A percentile compares a stretch with the other conserved stretches of the same genome.
These are phyloP conservation scores for Phortica magna DNA, from an alignment of 2,888 invertebrate species.

Conservation along the genomic window DNA sequence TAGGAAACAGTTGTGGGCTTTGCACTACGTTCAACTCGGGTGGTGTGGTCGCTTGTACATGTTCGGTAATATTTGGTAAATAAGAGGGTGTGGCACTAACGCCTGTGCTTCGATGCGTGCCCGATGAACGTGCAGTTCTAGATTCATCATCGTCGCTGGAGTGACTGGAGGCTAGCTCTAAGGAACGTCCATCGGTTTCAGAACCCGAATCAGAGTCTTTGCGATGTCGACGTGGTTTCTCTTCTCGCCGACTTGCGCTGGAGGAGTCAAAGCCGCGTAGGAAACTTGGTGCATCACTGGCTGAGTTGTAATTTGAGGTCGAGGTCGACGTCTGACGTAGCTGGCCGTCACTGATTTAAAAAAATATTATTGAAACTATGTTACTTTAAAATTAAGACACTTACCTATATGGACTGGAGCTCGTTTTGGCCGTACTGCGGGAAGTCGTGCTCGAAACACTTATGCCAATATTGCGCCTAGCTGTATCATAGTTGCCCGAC, in stretches of 20 bases:
- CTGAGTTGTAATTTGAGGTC: slow-evolving; percentile 91
- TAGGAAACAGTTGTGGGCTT: slow-evolving; percentile 84
- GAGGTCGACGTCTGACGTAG: slow-evolving; percentile 90
- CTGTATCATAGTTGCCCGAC: slow-evolving; percentile 79
- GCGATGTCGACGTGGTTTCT: slow-evolving; percentile 76
- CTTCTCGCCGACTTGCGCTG: slow-evolving; percentile 68
- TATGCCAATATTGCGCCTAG: slow-evolving; percentile 90
- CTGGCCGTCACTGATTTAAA: slow-evolving; percentile 84
- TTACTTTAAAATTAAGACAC: slow-evolving; percentile 29
- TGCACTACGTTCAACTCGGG: slow-evolving; percentile 82
- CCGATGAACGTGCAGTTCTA: slow-evolving; percentile 75
- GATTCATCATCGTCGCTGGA: slow-evolving; percentile 94
- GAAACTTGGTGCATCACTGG: slow-evolving; percentile 87
- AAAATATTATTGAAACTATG: neutral
- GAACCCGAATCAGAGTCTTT: slow-evolving; percentile 90
- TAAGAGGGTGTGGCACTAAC: slow-evolving; percentile 79
- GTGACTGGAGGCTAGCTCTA: slow-evolving; percentile 96
- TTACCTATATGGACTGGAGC: slow-evolving; percentile 93
- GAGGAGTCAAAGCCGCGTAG: slow-evolving; percentile 80
- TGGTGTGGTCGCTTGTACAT: slow-evolving; percentile 81
- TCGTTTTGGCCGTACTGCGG: slow-evolving; percentile 95
- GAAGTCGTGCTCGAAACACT: slow-evolving; percentile 97
- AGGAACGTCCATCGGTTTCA: slow-evolving; percentile 87
- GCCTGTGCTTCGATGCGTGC: slow-evolving; percentile 78
- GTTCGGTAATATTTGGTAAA: slow-evolving; percentile 82